Evolutionary conservation across 2,113 vertebrate species (phyloP).

Genomic region (Glaucomys volans): DNA sequence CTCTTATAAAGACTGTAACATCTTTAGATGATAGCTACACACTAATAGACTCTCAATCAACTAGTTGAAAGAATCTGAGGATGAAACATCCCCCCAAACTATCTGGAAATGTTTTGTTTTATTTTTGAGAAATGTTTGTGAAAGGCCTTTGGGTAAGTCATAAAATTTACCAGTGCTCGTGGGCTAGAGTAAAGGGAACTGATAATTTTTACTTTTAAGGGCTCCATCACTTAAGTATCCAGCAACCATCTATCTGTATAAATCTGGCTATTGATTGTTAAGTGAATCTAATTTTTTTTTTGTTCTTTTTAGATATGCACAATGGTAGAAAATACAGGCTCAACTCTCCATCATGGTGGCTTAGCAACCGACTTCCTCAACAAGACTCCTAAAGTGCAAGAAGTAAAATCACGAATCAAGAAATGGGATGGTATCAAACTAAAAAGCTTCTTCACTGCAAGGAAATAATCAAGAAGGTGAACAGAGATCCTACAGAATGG

Average conservation of each 20-base stretch:
- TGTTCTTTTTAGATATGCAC: too few species aligned
- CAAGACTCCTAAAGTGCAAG: too few species aligned
- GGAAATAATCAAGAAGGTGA: too few species aligned
- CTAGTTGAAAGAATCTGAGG: background rate
- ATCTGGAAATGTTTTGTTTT: background rate
- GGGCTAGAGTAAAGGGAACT: background rate
- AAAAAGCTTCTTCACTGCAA: too few species aligned
- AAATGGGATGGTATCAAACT: too few species aligned
- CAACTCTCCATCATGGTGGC: too few species aligned
- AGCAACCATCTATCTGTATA: background rate
- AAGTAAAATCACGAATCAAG: too few species aligned
- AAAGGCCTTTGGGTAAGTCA: background rate
- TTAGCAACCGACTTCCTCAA: too few species aligned
- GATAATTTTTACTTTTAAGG: background rate
- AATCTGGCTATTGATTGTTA: background rate
- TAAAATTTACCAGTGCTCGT: background rate
- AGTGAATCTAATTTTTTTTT: background rate
- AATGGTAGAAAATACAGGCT: too few species aligned
- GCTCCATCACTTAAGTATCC: background rate
- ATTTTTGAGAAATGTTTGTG: background rate
- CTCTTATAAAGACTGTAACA: too few species aligned
- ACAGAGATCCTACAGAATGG: too few species aligned
- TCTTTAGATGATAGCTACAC: background rate
- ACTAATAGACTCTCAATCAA: background rate
- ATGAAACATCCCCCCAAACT: background rate